Conservation (phyloP, 2,113 vertebrate genomes). For the Albula glossodonta region DNA sequence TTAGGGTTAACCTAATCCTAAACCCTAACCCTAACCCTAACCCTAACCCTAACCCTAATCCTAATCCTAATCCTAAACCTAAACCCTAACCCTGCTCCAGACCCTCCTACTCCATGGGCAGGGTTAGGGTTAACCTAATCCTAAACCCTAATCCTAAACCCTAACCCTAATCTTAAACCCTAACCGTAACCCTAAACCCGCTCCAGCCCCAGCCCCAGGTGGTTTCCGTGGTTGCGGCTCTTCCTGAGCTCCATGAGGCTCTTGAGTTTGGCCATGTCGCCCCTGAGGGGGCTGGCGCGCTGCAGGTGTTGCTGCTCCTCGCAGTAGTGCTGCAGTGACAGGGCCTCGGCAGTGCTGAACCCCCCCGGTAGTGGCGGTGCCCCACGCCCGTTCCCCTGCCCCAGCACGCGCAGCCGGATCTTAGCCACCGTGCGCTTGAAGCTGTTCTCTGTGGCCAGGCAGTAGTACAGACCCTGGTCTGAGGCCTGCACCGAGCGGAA, state of each 20-base stretch:
- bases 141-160: too few relatives aligned
- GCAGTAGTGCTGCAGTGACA: conserved; percentile 92
- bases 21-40: too few relatives aligned
- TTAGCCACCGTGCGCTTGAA: conserved; percentile 96
- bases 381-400: conserved; percentile 83
- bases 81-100: too few relatives aligned
- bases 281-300: conserved; percentile 72
- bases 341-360: conserved; percentile 84
- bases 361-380: conserved; percentile 73
- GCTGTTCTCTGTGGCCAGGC: conserved; percentile 89
- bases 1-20: too few relatives aligned
- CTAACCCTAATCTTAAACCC: too few relatives aligned
- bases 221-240: conserved; percentile 91
- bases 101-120: too few relatives aligned
- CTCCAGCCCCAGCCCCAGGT: conserved; percentile 47
- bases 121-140: too few relatives aligned
- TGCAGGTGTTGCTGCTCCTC: conserved; percentile 86
- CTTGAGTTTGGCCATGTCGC: conserved; percentile 91
- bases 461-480: conserved; percentile 92
- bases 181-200: neutral
- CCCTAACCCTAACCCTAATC: too few relatives aligned
- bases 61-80: too few relatives aligned
- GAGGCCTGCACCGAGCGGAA: conserved; percentile 84
- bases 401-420: conserved; percentile 88
- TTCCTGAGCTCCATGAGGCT: conserved; percentile 89